These are phyloP conservation scores for Cremastinae sp. DNA, from an alignment of 2,888 invertebrate genomes.

Conservation along the genomic window DNA sequence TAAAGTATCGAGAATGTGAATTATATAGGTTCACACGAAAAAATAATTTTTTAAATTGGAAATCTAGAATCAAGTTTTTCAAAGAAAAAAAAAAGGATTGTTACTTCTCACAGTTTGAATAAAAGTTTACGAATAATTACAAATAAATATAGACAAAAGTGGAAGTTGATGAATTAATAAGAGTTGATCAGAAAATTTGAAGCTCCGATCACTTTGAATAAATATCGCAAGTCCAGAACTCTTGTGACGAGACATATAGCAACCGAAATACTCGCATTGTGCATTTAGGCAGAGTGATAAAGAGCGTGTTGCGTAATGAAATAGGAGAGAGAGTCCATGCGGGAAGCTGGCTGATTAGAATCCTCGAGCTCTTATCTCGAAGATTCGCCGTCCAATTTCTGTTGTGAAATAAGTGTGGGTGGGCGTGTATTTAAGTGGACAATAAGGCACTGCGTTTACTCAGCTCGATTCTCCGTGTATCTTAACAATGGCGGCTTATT, in stretches of 20 bases:
- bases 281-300: conserved; percentile 55
- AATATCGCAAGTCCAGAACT: background rate
- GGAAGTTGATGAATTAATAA: too few relatives aligned
- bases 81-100: too few relatives aligned
- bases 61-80: too few relatives aligned
- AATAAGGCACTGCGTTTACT: conserved; percentile 61
- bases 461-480: conserved; percentile 68
- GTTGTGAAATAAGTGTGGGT: conserved; percentile 30
- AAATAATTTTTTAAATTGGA: too few relatives aligned
- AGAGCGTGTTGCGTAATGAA: conserved; percentile 50
- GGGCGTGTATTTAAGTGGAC: conserved; percentile 38
- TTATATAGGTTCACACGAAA: too few relatives aligned
- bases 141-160: too few relatives aligned
- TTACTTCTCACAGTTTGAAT: too few relatives aligned
- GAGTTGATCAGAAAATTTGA: too few relatives aligned
- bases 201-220: too few relatives aligned
- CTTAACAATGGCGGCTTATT: conserved; percentile 78
- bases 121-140: too few relatives aligned
- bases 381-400: conserved; percentile 56
- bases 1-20: too few relatives aligned
- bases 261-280: conserved; percentile 38
- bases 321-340: conserved; percentile 45
- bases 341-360: conserved; percentile 62
- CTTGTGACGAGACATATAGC: conserved; percentile 38
- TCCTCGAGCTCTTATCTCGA: conserved; percentile 63